Conservation (phyloP, 1,140 invertebrate genomes). For the Bemisia tabaci region DNA sequence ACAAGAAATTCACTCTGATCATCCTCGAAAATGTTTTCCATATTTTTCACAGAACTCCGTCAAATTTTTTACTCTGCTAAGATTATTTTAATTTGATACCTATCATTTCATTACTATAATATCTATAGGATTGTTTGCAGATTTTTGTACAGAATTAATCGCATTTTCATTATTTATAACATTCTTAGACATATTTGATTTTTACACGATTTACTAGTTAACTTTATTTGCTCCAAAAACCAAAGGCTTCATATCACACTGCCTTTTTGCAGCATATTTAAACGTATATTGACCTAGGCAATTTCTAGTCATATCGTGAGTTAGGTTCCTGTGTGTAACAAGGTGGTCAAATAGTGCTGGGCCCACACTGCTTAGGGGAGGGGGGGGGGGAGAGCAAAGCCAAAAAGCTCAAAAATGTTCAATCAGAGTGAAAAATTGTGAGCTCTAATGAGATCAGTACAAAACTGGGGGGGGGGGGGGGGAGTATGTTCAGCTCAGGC, state of each 20-base stretch:
- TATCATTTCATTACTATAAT: too few species aligned
- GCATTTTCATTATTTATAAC: slow-evolving; percentile 6
- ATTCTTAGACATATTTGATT: slow-evolving; percentile 1
- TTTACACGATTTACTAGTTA: slow-evolving; percentile 5
- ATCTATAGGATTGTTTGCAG: slow-evolving; percentile 4
- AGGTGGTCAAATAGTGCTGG: too few species aligned
- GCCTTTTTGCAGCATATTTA: slow-evolving; percentile 8
- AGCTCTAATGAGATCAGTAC: too few species aligned
- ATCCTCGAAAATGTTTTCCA: too few species aligned
- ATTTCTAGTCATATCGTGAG: slow-evolving; percentile 8
- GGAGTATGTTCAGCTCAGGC: too few species aligned
- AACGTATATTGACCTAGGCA: slow-evolving; percentile 10
- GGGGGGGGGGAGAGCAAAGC: not conserved
- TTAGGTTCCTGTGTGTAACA: slow-evolving; percentile 8
- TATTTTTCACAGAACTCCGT: too few species aligned
- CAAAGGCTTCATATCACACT: not conserved
- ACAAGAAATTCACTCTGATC: too few species aligned
- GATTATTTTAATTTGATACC: too few species aligned
- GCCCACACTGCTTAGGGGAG: slow-evolving; percentile 5
- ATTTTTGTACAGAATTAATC: slow-evolving; percentile 6
- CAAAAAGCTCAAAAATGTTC: too few species aligned
- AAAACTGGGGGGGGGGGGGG: too few species aligned
- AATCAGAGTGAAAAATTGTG: too few species aligned
- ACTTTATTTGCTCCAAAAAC: slow-evolving; percentile 6
- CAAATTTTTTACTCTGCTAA: too few species aligned